phyloP scores from a whole-genome alignment of 2,797 vertebrate genomes.

The Etheostoma perlongum region DNA sequence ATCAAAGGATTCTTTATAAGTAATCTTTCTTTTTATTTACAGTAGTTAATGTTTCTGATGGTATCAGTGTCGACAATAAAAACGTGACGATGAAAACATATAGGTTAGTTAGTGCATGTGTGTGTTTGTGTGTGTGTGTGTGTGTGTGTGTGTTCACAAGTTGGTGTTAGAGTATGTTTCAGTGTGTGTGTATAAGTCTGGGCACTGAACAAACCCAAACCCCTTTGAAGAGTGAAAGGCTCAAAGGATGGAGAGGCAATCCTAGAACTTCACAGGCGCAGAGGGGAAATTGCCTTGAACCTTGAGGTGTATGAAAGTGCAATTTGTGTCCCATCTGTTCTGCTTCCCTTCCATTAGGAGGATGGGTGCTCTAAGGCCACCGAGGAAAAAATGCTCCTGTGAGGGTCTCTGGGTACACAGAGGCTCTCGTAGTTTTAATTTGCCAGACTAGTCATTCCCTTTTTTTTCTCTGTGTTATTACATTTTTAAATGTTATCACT shows the following conservation, averaged over 20 bases:
- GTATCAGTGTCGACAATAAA: conserved; percentile 42
- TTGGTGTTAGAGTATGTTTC: conserved; percentile 49
- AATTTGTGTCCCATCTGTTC: conserved; percentile 90
- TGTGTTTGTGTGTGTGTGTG: conserved; percentile 21
- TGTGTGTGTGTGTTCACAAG: conserved; percentile 8
- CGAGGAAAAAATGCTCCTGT: conserved; percentile 80
- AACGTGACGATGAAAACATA: conserved; percentile 52
- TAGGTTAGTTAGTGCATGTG: conserved; percentile 20
- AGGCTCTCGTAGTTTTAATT: conserved; percentile 80
- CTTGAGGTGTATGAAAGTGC: conserved; percentile 87
- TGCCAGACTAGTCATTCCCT: conserved; percentile 71
- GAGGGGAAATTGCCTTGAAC: conserved; percentile 88
- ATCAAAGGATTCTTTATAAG: conserved; percentile 37
- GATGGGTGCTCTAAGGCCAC: conserved; percentile 84
- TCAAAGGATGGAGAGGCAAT: conserved; percentile 88
- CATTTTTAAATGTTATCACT: conserved; percentile 72
- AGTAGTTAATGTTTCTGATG: conserved; percentile 40
- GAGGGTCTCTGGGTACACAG: conserved; percentile 78
- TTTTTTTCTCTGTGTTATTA: conserved; percentile 65
- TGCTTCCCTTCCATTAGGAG: conserved; percentile 87
- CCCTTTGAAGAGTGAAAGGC: conserved; percentile 87
- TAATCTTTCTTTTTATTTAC: conserved; percentile 36
- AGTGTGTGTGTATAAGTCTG: conserved; percentile 58
- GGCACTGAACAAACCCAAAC: conserved; percentile 81
- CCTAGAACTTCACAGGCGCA: conserved; percentile 86